Percentiles rank a stretch among this genome's conserved stretches.
These are phyloP conservation scores for Thamnophis sirtalis DNA, from an alignment of 2,113 vertebrate species.

Conservation along the genomic window DNA sequence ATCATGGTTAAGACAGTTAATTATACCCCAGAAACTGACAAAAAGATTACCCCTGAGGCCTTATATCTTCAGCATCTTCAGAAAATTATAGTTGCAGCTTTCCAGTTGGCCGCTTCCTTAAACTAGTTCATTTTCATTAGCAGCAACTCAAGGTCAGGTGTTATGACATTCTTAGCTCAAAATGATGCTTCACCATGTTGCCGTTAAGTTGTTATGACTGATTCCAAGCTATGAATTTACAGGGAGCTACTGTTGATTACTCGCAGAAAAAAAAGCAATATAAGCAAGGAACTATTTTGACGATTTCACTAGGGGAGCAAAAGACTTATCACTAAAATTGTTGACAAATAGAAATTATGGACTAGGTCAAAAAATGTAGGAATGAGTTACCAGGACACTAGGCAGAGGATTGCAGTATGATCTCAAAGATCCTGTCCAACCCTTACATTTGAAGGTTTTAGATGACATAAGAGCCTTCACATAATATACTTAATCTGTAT, in stretches of 20 bases:
- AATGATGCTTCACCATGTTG: constrained; percentile 32
- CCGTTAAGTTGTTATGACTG: constrained; percentile 15
- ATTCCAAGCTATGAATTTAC: background rate
- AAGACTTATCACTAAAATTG: background rate
- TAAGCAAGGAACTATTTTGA: background rate
- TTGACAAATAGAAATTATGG: background rate
- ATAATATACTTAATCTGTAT: background rate
- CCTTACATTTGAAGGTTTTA: background rate
- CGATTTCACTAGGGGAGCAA: background rate
- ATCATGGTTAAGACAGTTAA: constrained; percentile 70
- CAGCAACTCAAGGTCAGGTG: constrained; percentile 63
- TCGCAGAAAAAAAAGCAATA: constrained; percentile 20
- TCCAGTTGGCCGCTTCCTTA: constrained; percentile 50
- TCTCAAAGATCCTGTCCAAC: background rate
- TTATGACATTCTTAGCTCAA: constrained; percentile 33
- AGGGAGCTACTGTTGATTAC: background rate
- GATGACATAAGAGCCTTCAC: background rate
- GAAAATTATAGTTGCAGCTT: constrained; percentile 64
- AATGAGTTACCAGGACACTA: background rate
- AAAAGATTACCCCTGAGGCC: constrained; percentile 55
- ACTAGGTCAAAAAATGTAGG: background rate
- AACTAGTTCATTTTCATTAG: constrained; percentile 57
- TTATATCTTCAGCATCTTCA: constrained; percentile 63
- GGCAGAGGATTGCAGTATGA: background rate
- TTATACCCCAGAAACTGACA: constrained; percentile 63